Conservation (phyloP, 2,888 invertebrate species). For the Camponotus fellah region DNA sequence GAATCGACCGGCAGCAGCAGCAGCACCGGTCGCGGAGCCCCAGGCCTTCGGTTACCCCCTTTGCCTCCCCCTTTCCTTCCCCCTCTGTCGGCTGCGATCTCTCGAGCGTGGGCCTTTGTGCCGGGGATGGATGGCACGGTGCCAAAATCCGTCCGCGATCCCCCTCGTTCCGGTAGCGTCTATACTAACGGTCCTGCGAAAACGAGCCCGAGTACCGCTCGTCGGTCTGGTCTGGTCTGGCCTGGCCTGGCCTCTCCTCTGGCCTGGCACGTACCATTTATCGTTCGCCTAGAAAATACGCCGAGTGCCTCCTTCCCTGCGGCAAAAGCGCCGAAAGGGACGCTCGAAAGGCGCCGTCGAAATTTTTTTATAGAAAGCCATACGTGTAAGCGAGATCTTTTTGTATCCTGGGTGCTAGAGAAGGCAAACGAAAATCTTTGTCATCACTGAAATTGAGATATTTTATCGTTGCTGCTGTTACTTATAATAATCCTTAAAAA, state of each 20-base stretch:
- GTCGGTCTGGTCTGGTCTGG: not conserved
- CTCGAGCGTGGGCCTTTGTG: slow-evolving; percentile 76
- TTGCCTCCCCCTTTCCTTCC: slow-evolving; percentile 6
- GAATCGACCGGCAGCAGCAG: slow-evolving; percentile 51
- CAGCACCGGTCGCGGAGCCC: slow-evolving; percentile 55
- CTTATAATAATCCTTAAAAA: no score
- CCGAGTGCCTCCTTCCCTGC: slow-evolving; percentile 43
- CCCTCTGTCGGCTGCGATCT: slow-evolving; percentile 47
- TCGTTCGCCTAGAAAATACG: slow-evolving; percentile 72
- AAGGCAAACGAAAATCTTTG: not conserved
- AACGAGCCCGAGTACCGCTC: slow-evolving; percentile 67
- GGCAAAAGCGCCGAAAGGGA: slow-evolving; percentile 13
- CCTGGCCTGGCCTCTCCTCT: not conserved
- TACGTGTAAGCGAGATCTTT: not conserved
- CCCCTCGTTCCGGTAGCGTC: slow-evolving; percentile 75
- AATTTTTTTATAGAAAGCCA: slow-evolving; percentile 9
- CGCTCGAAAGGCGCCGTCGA: slow-evolving; percentile 28
- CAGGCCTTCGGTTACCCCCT: slow-evolving; percentile 46
- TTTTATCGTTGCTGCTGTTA: not conserved
- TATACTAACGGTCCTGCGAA: slow-evolving; percentile 82
- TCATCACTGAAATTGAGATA: not conserved
- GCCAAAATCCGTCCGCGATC: slow-evolving; percentile 82
- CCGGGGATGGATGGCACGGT: slow-evolving; percentile 77
- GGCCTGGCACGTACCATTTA: slow-evolving; percentile 68
- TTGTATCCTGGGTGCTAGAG: not conserved